Percentiles rank a stretch among this genome's conserved stretches.
Evolutionary conservation across 2,888 invertebrate genomes (phyloP).

Genomic region (Hirtodrosophila duncani): DNA sequence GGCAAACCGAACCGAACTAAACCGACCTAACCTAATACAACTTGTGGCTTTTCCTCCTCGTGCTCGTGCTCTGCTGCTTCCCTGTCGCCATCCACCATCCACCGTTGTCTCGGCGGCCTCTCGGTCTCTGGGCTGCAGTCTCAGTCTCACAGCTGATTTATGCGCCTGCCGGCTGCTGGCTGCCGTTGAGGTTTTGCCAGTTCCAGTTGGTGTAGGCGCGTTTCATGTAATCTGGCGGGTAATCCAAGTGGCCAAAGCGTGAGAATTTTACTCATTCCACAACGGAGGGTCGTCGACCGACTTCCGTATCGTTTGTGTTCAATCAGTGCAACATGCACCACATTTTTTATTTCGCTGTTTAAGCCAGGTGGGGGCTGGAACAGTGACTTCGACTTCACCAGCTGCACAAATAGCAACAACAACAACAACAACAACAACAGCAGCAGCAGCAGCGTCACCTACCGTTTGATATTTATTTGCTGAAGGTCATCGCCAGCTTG

Average conservation of each 20-base stretch:
- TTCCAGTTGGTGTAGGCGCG: conserved; percentile 62
- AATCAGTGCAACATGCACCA: conserved; percentile 69
- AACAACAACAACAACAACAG: conserved; percentile 50
- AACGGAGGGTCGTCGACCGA: conserved; percentile 37
- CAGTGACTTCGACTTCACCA: conserved; percentile 15
- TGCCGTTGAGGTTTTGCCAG: conserved; percentile 24
- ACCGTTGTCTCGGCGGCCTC: not conserved
- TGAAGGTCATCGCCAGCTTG: no score
- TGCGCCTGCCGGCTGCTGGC: conserved; percentile 47
- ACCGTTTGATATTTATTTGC: no score
- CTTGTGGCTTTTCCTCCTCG: conserved; percentile 6
- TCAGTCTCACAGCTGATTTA: conserved; percentile 60
- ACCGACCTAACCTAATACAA: no score
- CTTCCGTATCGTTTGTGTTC: conserved; percentile 69
- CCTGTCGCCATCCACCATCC: not conserved
- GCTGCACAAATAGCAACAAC: conserved; percentile 29
- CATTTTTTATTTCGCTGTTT: conserved; percentile 38
- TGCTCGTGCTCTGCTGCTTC: conserved; percentile 11
- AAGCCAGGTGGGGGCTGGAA: conserved; percentile 59
- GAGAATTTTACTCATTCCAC: conserved; percentile 66
- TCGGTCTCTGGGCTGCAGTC: conserved; percentile 19
- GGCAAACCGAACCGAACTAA: no score
- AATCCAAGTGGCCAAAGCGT: conserved; percentile 71
- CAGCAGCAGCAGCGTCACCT: conserved; percentile 53
- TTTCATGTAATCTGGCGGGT: conserved; percentile 73